These are phyloP conservation scores for Anser brachyrhynchus DNA, from an alignment of 2,113 vertebrate species.

Conservation along the genomic window DNA sequence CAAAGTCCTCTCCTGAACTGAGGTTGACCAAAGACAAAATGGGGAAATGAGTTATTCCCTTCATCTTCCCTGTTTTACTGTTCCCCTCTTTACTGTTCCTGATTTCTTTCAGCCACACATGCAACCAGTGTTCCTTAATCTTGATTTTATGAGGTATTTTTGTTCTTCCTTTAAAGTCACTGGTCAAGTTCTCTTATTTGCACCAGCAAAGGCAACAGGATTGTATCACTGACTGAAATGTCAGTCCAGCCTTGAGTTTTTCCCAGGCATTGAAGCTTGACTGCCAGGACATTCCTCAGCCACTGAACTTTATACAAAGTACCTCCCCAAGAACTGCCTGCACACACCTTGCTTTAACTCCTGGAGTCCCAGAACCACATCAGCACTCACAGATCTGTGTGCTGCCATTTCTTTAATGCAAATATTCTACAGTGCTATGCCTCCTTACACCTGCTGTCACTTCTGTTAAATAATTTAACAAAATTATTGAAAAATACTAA, in stretches of 20 bases:
- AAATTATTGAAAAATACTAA: neutral
- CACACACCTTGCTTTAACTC: constrained; percentile 42
- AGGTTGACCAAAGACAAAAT: neutral
- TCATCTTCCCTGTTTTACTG: neutral
- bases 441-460: neutral
- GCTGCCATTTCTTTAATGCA: neutral
- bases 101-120: neutral
- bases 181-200: neutral
- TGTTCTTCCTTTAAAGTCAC: neutral
- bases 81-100: neutral
- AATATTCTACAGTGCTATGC: neutral
- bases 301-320: constrained; percentile 18
- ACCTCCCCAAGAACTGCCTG: constrained; percentile 6
- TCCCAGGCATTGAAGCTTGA: constrained; percentile 61
- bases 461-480: neutral
- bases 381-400: neutral
- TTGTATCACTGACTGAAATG: constrained; percentile 2
- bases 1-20: neutral
- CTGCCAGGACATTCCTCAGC: constrained; percentile 51
- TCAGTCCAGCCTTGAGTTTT: constrained; percentile 29
- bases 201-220: neutral
- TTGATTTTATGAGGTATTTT: constrained; percentile 22
- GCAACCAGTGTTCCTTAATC: neutral
- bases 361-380: neutral
- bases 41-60: neutral